Conservation (phyloP, 2,888 invertebrate genomes). For the Reticulitermes lucifugus region DNA sequence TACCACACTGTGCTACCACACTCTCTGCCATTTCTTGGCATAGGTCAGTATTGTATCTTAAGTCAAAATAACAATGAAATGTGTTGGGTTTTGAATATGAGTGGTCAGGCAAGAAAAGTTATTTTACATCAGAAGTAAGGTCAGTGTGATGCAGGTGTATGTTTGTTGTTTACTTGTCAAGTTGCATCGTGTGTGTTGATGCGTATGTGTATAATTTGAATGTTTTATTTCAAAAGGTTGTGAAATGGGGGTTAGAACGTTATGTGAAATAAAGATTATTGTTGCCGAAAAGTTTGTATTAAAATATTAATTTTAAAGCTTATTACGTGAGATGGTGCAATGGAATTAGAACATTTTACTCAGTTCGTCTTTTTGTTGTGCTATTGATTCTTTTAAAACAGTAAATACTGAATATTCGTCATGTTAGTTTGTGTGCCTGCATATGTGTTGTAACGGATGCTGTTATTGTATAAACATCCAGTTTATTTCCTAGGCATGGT, state of each 20-base stretch:
- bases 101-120: neutral
- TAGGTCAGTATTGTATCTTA: conserved; percentile 31
- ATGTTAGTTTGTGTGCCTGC: neutral
- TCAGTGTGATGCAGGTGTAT: neutral
- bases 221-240: no score
- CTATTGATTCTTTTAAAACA: neutral
- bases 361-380: neutral
- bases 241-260: no score
- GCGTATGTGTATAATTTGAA: no score
- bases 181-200: no score
- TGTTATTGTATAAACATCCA: neutral
- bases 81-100: conserved; percentile 43
- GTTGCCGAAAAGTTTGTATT: neutral
- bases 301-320: neutral
- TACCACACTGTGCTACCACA: neutral
- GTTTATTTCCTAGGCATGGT: conserved; percentile 11
- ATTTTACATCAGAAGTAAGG: neutral
- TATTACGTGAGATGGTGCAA: neutral
- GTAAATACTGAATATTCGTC: neutral
- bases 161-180: no score
- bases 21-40: conserved; percentile 37
- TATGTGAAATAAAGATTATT: no score
- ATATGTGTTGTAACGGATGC: neutral
- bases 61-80: conserved; percentile 45
- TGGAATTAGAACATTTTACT: neutral